Evolutionary conservation across 2,113 vertebrate species (phyloP).

Genomic region (Callipepla californica): DNA sequence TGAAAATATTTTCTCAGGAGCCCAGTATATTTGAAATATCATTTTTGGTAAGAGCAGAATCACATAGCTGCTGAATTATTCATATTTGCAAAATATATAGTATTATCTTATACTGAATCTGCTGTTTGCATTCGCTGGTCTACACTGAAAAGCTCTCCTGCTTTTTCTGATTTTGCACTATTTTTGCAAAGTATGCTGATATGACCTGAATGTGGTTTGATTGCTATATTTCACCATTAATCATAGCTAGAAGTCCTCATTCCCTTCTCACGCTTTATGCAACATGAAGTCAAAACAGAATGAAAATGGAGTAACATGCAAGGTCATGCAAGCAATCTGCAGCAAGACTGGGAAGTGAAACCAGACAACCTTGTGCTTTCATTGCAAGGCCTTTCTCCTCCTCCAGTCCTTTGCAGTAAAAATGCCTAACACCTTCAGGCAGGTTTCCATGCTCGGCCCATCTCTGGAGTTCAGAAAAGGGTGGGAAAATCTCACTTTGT

Average conservation of each 20-base stretch:
- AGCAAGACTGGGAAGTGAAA: background rate
- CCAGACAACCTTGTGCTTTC: conserved; percentile 16
- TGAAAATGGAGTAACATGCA: conserved; percentile 3
- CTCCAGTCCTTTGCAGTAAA: conserved; percentile 7
- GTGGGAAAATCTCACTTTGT: conserved; percentile 47
- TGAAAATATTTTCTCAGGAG: conserved; percentile 71
- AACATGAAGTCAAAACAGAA: conserved; percentile 1
- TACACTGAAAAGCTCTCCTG: background rate
- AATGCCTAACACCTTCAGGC: conserved; percentile 11
- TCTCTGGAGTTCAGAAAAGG: conserved; percentile 41
- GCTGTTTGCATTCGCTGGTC: background rate
- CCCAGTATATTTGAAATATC: conserved; percentile 42
- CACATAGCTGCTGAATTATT: conserved; percentile 36
- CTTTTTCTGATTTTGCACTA: background rate
- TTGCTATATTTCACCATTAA: background rate
- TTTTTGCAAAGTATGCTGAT: background rate
- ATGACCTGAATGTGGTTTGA: background rate
- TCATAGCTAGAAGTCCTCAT: background rate
- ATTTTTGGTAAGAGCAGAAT: conserved; percentile 50
- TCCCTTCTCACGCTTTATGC: background rate
- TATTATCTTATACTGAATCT: background rate
- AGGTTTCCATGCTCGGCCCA: background rate
- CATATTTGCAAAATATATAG: conserved; percentile 19
- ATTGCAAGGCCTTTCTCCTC: conserved; percentile 25
- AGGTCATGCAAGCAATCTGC: background rate